A percentile compares a stretch with the other conserved stretches of the same genome.
These are phyloP conservation scores for Cebidichthys violaceus DNA, from an alignment of 2,113 vertebrate genomes.

Conservation along the genomic window DNA sequence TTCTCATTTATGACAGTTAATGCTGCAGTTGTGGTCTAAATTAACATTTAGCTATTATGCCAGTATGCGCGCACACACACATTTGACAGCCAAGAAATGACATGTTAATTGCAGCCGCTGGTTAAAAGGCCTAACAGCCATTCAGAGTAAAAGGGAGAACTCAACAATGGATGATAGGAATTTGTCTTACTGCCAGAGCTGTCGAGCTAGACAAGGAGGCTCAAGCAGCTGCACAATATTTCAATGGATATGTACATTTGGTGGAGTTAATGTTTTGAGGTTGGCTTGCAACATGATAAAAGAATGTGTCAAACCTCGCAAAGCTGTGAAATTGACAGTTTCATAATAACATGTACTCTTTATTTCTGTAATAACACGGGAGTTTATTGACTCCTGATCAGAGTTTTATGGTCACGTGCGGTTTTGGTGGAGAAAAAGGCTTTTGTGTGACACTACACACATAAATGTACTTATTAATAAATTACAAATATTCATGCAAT, in stretches of 20 bases:
- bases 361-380: not conserved
- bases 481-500: not conserved
- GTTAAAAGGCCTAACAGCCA: conserved; percentile 66
- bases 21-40: conserved; percentile 50
- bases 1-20: conserved; percentile 49
- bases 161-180: conserved; percentile 66
- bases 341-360: not conserved
- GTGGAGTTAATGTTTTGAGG: conserved; percentile 43
- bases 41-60: conserved; percentile 52
- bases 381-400: not conserved
- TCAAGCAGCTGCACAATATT: conserved; percentile 48
- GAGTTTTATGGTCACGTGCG: not conserved
- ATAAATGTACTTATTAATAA: not conserved
- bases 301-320: not conserved
- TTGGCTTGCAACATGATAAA: conserved; percentile 28
- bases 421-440: not conserved
- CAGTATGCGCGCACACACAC: conserved; percentile 11
- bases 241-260: conserved; percentile 49
- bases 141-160: conserved; percentile 59
- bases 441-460: not conserved
- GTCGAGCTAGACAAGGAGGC: conserved; percentile 48
- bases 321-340: conserved; percentile 14
- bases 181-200: conserved; percentile 69
- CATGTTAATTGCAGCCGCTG: conserved; percentile 71
- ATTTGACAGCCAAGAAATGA: conserved; percentile 72